Evolutionary conservation across 2,113 vertebrate genomes (phyloP), one percentile per base, ranked within the genome.

Genomic region (Cacatua alba): DNA sequence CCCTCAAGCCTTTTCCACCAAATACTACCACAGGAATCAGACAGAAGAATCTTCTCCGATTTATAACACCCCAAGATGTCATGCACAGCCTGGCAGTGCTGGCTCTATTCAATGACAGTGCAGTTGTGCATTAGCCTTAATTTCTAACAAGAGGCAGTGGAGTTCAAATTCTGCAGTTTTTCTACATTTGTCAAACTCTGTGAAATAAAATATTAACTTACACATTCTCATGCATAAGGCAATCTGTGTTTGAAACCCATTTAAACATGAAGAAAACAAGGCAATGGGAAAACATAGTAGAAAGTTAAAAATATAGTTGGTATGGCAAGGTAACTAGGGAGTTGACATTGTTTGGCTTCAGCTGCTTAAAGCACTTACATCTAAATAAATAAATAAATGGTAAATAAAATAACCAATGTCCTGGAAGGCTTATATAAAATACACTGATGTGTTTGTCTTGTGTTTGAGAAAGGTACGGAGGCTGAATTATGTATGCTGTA

Each of bases 371-470:
- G 29, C 39, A 84, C 88, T 92, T 86, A 71, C 26, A 76, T 85
- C 43, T 35, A 94, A 94, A 96, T 41, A 59, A 59, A 59, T 35
- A 35, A 59, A 59, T 35, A 59, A n/a, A 59, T 59, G 44, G 86
- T 91, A 97, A 96, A 93, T 90, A 92, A 94, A 95, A 90, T 57
- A 96, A 92, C 83, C 63, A 5, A 19, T 49, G 72, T 65, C 44
- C 83, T 94, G 57, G 33, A 92, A 94, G 63, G 39, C 62, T 82
- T 93, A n/a, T 43, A 76, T 79, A 82, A 96, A 95, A 82, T 46
- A 96, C 81, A 94, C 81, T 92, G 74, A 96, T 60, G 72, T 77
- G 48, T 86, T 94, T 96, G 92, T 95, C 79, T 93, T 75, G 43
- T 88, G 84, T 88, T 93, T 95, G 92, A 95, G 74, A 92, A 93